Conservation (phyloP, 2,888 invertebrate genomes). For the Tipula unca region DNA sequence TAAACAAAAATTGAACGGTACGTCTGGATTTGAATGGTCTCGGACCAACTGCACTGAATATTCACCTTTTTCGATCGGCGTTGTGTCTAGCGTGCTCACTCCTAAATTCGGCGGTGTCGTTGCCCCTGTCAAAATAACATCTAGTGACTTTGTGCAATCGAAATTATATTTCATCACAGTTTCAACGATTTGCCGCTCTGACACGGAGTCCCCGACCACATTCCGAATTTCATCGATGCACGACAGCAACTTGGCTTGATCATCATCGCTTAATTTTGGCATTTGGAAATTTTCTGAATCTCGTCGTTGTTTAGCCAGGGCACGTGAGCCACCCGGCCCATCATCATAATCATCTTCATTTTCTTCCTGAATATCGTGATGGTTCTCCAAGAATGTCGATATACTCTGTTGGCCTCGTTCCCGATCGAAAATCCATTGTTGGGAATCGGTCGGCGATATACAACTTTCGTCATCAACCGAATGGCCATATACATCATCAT, state of each 20-base stretch:
- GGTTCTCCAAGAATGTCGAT: constrained; percentile 58
- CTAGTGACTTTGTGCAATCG: constrained; percentile 62
- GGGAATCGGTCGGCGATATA: constrained; percentile 79
- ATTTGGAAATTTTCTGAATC: constrained; percentile 44
- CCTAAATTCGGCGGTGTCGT: constrained; percentile 1
- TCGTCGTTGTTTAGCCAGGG: constrained; percentile 32
- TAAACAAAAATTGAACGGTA: constrained; percentile 21
- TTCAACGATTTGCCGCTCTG: constrained; percentile 63
- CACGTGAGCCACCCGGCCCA: constrained; percentile 45
- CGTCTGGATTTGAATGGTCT: not conserved
- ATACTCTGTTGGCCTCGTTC: constrained; percentile 63
- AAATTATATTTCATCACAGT: constrained; percentile 64
- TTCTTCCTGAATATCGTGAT: constrained; percentile 64
- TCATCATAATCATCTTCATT: constrained; percentile 39
- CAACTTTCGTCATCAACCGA: constrained; percentile 93
- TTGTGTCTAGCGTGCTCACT: constrained; percentile 27
- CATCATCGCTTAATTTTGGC: constrained; percentile 52
- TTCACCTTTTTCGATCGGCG: constrained; percentile 20
- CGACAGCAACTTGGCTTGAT: constrained; percentile 67
- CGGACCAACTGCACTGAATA: not conserved
- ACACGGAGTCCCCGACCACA: constrained; percentile 66
- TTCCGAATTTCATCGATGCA: constrained; percentile 76
- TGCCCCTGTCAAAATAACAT: constrained; percentile 54
- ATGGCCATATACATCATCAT: constrained; percentile 80
- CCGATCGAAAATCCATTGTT: constrained; percentile 79